These are phyloP conservation scores for Dromaius novaehollandiae DNA, from an alignment of 2,113 vertebrate genomes.

Conservation along the genomic window DNA sequence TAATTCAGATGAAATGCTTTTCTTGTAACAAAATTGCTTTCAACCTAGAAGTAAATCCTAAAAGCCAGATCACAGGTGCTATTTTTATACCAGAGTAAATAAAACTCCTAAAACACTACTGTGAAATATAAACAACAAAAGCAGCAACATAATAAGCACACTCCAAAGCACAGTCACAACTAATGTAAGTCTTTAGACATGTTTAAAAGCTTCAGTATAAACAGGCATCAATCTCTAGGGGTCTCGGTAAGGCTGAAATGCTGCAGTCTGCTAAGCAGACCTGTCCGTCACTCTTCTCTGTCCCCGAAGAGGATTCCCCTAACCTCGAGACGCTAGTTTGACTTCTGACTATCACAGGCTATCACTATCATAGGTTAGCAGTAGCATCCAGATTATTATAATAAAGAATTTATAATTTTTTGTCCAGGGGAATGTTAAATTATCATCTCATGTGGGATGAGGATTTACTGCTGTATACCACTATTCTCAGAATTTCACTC, in stretches of 20 bases:
- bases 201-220: background rate
- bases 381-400: background rate
- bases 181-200: background rate
- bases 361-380: background rate
- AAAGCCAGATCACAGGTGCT: constrained; percentile 30
- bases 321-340: background rate
- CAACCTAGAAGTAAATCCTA: constrained; percentile 29
- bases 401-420: background rate
- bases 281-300: background rate
- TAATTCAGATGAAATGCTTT: background rate
- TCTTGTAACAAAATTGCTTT: constrained; percentile 17
- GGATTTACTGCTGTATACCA: background rate
- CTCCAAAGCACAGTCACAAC: background rate
- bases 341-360: background rate
- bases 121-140: constrained; percentile 44
- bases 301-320: background rate
- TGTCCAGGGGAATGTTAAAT: background rate
- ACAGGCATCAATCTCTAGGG: background rate
- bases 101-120: constrained; percentile 28
- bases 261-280: background rate
- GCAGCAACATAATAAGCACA: background rate
- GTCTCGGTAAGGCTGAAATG: background rate
- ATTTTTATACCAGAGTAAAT: constrained; percentile 54
- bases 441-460: background rate
- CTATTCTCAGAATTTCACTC: background rate